These are phyloP conservation scores for Agrochola circellaris DNA, from an alignment of 2,888 invertebrate genomes.

Conservation along the genomic window DNA sequence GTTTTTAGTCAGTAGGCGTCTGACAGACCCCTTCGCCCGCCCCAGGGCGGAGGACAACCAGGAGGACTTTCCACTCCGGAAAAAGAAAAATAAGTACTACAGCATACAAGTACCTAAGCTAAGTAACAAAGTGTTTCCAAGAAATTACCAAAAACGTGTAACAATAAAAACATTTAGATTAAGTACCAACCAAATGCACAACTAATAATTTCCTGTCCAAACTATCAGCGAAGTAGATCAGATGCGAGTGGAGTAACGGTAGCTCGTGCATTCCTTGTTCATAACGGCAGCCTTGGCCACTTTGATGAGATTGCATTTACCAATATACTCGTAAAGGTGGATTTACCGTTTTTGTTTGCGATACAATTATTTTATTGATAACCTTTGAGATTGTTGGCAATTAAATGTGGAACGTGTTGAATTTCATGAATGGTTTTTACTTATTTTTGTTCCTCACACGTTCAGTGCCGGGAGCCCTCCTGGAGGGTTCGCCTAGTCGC, in stretches of 20 bases:
- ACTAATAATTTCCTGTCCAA: constrained; percentile 70
- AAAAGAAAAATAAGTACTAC: too few species aligned
- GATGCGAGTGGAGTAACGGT: constrained; percentile 75
- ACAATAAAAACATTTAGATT: constrained; percentile 33
- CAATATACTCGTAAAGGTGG: constrained; percentile 33
- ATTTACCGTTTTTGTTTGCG: constrained; percentile 39
- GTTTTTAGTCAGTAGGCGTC: too few species aligned
- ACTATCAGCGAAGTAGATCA: constrained; percentile 75
- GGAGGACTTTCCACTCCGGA: too few species aligned
- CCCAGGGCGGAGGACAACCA: too few species aligned
- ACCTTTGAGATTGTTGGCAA: neutral
- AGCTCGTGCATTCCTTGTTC: constrained; percentile 73
- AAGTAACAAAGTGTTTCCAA: neutral
- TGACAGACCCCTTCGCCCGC: too few species aligned
- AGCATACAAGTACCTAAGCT: neutral
- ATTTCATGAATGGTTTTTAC: neutral
- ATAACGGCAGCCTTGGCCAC: constrained; percentile 67
- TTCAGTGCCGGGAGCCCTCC: too few species aligned
- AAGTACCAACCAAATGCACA: constrained; percentile 50
- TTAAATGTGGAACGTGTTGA: neutral
- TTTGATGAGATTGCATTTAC: constrained; percentile 62
- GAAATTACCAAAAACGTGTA: constrained; percentile 2
- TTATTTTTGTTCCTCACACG: neutral
- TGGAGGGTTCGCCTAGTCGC: too few species aligned
- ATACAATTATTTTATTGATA: constrained; percentile 17